A percentile compares a stretch with the other conserved stretches of the same genome.
Evolutionary conservation across 1,140 invertebrate genomes (phyloP).

Genomic region (Hyles vespertilio): DNA sequence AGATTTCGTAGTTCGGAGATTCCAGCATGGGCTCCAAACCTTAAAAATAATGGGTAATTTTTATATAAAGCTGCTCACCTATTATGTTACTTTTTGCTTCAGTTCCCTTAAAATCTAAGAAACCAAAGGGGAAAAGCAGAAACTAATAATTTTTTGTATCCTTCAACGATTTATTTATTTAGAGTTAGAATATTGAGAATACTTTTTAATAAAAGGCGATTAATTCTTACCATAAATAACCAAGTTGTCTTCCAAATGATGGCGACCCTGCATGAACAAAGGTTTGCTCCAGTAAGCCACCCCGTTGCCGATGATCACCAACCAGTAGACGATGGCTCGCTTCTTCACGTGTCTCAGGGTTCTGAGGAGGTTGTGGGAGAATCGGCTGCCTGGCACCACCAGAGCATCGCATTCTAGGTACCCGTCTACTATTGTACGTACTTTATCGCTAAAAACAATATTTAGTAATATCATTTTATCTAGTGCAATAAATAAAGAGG

Average conservation of each 20-base stretch:
- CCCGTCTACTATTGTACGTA: conserved; percentile 25
- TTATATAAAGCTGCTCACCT: background rate
- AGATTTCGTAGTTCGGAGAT: conserved; percentile 26
- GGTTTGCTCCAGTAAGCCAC: conserved; percentile 33
- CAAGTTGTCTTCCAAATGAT: conserved; percentile 40
- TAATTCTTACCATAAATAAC: conserved; percentile 39
- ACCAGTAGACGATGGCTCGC: conserved; percentile 41
- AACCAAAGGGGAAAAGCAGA: no score
- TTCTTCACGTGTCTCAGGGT: conserved; percentile 35
- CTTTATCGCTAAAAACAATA: conserved; percentile 12
- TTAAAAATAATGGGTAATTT: conserved; percentile 5
- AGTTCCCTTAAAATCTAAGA: no score
- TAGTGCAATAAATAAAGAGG: background rate
- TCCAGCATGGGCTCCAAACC: conserved; percentile 25
- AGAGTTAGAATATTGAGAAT: no score
- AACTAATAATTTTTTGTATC: no score
- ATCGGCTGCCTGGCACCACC: conserved; percentile 22
- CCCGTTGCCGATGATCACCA: conserved; percentile 31
- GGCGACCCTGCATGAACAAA: conserved; percentile 34
- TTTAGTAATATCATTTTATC: background rate
- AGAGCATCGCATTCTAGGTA: conserved; percentile 31
- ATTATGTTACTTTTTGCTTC: background rate
- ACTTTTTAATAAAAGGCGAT: background rate
- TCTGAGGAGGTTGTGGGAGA: conserved; percentile 29
- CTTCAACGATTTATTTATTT: no score